These are phyloP conservation scores for Arctopsyche grandis DNA, from an alignment of 1,140 invertebrate species.

Conservation along the genomic window DNA sequence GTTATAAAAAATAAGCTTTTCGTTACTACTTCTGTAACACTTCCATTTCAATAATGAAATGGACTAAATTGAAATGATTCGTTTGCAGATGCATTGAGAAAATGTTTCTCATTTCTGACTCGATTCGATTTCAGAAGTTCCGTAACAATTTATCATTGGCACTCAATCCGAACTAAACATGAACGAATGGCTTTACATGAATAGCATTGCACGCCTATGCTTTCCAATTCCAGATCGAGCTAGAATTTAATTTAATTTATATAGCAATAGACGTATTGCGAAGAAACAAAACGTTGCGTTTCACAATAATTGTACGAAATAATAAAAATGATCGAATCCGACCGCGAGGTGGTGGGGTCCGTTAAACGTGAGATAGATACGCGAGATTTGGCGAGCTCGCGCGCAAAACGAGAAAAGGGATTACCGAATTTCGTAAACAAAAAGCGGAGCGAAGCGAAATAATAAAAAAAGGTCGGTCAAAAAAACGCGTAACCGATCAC, in stretches of 20 bases:
- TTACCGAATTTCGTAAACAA: not conserved
- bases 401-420: not conserved
- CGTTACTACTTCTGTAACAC: too few relatives aligned
- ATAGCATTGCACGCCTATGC: not conserved
- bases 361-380: constrained; percentile 19
- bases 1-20: too few relatives aligned
- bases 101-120: not conserved
- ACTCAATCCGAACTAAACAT: not conserved
- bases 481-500: constrained; percentile 24
- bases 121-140: constrained; percentile 13
- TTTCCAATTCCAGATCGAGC: not conserved
- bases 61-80: not conserved
- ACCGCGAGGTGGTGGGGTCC: not conserved
- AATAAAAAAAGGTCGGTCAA: not conserved
- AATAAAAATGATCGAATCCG: not conserved
- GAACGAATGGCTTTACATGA: not conserved
- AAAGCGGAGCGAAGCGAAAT: too few relatives aligned
- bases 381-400: not conserved
- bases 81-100: not conserved
- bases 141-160: constrained; percentile 10
- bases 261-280: not conserved
- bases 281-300: not conserved
- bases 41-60: too few relatives aligned
- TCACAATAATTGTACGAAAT: constrained; percentile 18
- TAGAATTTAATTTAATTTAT: not conserved